Base-by-base conservation (phyloP, 2,888 invertebrate genomes). In the Isoperla grammatica region DNA sequence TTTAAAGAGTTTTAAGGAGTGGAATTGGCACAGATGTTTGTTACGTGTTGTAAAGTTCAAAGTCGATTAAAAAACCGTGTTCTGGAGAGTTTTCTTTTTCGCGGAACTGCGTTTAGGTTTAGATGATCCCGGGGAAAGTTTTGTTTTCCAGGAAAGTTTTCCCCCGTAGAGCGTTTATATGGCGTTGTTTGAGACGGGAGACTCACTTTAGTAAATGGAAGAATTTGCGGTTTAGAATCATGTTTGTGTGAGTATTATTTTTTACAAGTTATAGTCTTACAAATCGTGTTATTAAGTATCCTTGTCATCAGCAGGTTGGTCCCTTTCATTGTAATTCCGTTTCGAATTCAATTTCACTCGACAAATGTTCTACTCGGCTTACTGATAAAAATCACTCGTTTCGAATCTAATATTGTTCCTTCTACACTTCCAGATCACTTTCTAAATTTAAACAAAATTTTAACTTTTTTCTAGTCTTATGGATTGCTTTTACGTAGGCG, bases 181-280 rank as follows among this genome's bases (percentile, higher is more conserved):
- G 40, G 40, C 40, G 40, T 49, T 49, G 49, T 35, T 48, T 49
- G 22, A 49, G 29, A 29, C 15, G 49, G 23, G 15, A 12, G n/a
- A 5, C 15, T 29, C 35, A 49, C 15, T 49, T 49, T 23, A 13
- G 22, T n/a, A 6, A 49, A 29, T 49, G 49, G 49, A 49, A 49
- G 49, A 49, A 22, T 49, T 23, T 29, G 29, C 29, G 23, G 22
- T 40, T 49, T 49, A 49, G 49, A 49, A 49, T 49, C 15, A 49
- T 49, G 22, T 22, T 49, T 49, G 49, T 23, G 40, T 29, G 49
- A 49, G 46, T 20, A n/a, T 46, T 12, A n/a, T 46, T 19, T 23
- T 49, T 29, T 22, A 9, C n/a, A n/a, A n/a, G 13, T 13, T 1
- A 22, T 19, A 20, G n/a, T 22, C 17, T 15, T 29, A 6, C 2